These are phyloP conservation scores for Drosophila asahinai DNA, from an alignment of 1,140 invertebrate genomes.

Conservation along the genomic window DNA sequence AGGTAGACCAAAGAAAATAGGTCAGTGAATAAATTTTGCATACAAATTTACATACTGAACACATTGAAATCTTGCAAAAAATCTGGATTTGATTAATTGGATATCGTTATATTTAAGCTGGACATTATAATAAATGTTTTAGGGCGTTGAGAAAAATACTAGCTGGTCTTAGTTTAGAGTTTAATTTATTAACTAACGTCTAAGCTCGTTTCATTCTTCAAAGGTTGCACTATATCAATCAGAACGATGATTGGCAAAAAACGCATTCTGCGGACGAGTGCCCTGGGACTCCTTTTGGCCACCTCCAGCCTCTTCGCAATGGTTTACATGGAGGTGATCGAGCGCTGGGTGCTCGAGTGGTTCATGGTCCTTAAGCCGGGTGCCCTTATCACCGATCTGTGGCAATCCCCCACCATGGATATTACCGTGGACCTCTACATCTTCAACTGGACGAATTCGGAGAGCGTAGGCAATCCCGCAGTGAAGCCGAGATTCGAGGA, in stretches of 20 bases:
- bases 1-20: too few species aligned
- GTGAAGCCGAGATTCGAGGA: conserved; percentile 89
- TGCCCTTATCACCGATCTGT: conserved; percentile 88
- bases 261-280: conserved; percentile 55
- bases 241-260: conserved; percentile 60
- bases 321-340: conserved; percentile 53
- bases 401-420: conserved; percentile 90
- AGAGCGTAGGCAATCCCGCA: conserved; percentile 86
- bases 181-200: not conserved
- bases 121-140: too few species aligned
- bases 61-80: too few species aligned
- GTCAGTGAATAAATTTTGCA: too few species aligned
- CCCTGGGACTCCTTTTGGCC: conserved; percentile 47
- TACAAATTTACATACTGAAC: too few species aligned
- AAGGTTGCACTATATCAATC: not conserved
- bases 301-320: conserved; percentile 31
- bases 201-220: conserved; percentile 11
- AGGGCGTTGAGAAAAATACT: not conserved
- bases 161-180: not conserved
- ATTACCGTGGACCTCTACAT: conserved; percentile 91
- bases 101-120: too few species aligned
- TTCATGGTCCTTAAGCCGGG: conserved; percentile 79
- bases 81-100: too few species aligned
- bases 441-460: conserved; percentile 93
- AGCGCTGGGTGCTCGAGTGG: conserved; percentile 50